Conservation (phyloP, 2,888 invertebrate genomes). For the Nebria brevicollis region DNA sequence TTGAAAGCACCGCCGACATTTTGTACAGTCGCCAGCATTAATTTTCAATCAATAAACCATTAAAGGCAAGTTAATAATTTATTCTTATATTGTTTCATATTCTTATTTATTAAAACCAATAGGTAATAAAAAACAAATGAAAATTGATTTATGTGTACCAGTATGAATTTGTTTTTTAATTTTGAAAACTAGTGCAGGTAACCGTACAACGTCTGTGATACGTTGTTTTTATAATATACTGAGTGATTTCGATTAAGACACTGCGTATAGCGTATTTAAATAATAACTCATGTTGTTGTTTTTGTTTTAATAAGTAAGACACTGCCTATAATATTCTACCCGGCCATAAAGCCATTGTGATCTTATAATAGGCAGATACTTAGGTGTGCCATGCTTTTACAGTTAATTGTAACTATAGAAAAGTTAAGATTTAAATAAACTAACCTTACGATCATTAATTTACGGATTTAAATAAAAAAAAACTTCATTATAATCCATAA, state of each 20-base stretch:
- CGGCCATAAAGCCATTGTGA: slow-evolving; percentile 46
- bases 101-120: too few species aligned
- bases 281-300: background rate
- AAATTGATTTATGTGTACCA: too few species aligned
- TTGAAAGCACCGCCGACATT: slow-evolving; percentile 7
- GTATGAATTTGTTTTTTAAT: too few species aligned
- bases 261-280: slow-evolving; percentile 12
- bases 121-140: too few species aligned
- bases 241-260: slow-evolving; percentile 5
- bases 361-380: slow-evolving; percentile 53
- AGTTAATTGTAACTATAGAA: slow-evolving; percentile 43
- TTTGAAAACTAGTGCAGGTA: background rate
- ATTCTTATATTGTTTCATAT: background rate
- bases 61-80: background rate
- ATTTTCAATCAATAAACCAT: background rate
- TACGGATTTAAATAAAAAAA: slow-evolving; percentile 18
- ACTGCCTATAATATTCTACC: slow-evolving; percentile 46
- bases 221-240: background rate
- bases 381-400: slow-evolving; percentile 56
- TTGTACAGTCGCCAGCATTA: background rate
- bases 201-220: background rate
- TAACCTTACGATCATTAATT: slow-evolving; percentile 33
- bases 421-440: slow-evolving; percentile 44
- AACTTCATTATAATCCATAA: background rate
- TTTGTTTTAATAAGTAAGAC: slow-evolving; percentile 5